A percentile compares a stretch with the other conserved stretches of the same genome.
phyloP scores from a whole-genome alignment of 2,113 vertebrate species.

The Taxidea taxus region DNA sequence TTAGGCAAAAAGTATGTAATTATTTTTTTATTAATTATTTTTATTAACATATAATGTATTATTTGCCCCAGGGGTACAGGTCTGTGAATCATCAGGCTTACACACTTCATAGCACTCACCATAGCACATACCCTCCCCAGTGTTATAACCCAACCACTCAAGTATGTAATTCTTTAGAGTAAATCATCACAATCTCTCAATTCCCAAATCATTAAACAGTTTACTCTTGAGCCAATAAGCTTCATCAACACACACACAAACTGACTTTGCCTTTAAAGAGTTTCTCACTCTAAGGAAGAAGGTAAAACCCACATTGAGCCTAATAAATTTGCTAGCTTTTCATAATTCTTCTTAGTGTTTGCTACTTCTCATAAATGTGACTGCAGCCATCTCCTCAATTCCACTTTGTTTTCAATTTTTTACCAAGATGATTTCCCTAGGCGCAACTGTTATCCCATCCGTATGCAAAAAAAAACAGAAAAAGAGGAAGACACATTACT shows the following conservation, averaged over 20 bases:
- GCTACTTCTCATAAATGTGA: conserved; percentile 63
- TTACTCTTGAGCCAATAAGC: conserved; percentile 48
- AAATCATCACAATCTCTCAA: not conserved
- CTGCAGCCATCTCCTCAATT: conserved; percentile 53
- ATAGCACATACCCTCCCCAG: no score
- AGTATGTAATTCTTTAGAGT: not conserved
- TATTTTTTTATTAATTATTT: not conserved
- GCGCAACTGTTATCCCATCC: conserved; percentile 57
- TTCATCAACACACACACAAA: conserved; percentile 66
- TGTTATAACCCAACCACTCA: not conserved
- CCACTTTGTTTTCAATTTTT: conserved; percentile 46
- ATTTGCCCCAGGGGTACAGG: no score
- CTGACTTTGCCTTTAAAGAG: conserved; percentile 67
- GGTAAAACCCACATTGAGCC: conserved; percentile 61
- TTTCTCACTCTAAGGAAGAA: conserved; percentile 69
- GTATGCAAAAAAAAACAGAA: conserved; percentile 49
- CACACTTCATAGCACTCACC: no score
- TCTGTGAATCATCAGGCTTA: no score
- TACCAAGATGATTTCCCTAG: conserved; percentile 60
- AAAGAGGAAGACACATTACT: conserved; percentile 38
- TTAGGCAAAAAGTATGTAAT: not conserved
- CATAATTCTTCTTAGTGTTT: conserved; percentile 32
- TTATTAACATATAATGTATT: no score
- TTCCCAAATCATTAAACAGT: conserved; percentile 56
- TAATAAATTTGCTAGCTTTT: conserved; percentile 39